Conservation (phyloP, 2,888 invertebrate genomes). For the Eristalinus sepulchralis region DNA sequence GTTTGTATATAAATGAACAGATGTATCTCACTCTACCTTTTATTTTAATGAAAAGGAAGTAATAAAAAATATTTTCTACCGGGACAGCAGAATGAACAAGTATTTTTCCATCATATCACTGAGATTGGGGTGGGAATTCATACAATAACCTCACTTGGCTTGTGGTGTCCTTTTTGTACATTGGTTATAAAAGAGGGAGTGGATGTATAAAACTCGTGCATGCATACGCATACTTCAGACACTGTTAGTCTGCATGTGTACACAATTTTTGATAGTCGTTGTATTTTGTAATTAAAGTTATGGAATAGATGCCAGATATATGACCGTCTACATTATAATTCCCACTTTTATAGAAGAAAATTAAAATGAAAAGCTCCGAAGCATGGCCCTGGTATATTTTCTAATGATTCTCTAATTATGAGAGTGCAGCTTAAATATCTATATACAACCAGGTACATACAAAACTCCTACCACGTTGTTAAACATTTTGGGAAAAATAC, state of each 20-base stretch:
- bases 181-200: slow-evolving; percentile 32
- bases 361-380: slow-evolving; percentile 65
- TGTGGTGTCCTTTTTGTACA: slow-evolving; percentile 60
- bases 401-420: slow-evolving; percentile 65
- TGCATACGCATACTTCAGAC: slow-evolving; percentile 27
- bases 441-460: slow-evolving; percentile 38
- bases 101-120: slow-evolving; percentile 61
- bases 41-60: slow-evolving; percentile 52
- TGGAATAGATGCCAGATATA: slow-evolving; percentile 63
- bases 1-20: not conserved
- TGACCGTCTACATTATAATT: slow-evolving; percentile 54
- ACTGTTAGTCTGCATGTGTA: slow-evolving; percentile 49
- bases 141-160: slow-evolving; percentile 53
- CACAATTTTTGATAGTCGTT: slow-evolving; percentile 49
- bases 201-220: slow-evolving; percentile 40
- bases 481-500: slow-evolving; percentile 46
- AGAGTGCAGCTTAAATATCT: slow-evolving; percentile 59
- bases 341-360: slow-evolving; percentile 60
- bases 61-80: slow-evolving; percentile 55
- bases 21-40: slow-evolving; percentile 16
- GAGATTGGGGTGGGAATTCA: slow-evolving; percentile 65
- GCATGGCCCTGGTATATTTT: slow-evolving; percentile 52
- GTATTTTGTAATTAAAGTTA: slow-evolving; percentile 68
- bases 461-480: slow-evolving; percentile 47
- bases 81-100: slow-evolving; percentile 58